Conservation (phyloP, 1,140 invertebrate genomes). For the Drosophila setifemur region DNA sequence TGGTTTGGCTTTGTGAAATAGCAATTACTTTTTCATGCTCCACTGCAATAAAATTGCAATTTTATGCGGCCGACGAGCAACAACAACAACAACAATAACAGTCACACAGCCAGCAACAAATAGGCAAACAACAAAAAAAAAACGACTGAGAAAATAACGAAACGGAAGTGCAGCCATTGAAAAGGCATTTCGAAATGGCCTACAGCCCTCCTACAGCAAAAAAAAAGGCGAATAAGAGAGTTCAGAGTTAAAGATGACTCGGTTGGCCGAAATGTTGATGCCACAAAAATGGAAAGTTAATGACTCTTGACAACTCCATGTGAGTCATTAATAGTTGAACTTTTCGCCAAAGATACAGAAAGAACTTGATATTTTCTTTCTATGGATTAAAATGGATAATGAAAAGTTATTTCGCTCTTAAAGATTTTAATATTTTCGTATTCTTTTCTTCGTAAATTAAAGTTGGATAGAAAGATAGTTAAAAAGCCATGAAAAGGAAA, state of each 20-base stretch:
- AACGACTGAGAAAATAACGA: constrained; percentile 12
- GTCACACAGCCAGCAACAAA: constrained; percentile 6
- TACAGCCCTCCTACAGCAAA: constrained; percentile 36
- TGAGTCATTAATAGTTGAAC: constrained; percentile 5
- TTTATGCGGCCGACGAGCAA: constrained; percentile 75
- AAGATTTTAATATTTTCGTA: too few species aligned
- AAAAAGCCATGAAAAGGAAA: too few species aligned
- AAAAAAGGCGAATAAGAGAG: background rate
- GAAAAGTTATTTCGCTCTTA: too few species aligned
- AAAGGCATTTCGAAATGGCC: constrained; percentile 74
- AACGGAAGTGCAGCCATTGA: constrained; percentile 73
- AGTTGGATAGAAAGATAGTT: too few species aligned
- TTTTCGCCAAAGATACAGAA: too few species aligned
- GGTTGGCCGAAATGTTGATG: constrained; percentile 32
- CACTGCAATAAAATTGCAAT: constrained; percentile 81
- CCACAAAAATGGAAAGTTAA: constrained; percentile 44
- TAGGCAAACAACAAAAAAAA: constrained; percentile 3
- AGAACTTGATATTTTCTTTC: too few species aligned
- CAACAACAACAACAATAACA: constrained; percentile 50
- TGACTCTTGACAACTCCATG: constrained; percentile 38
- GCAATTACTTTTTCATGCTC: constrained; percentile 81
- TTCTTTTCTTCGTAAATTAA: too few species aligned
- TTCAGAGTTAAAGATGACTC: constrained; percentile 32
- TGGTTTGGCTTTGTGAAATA: constrained; percentile 67
- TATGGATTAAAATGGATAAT: too few species aligned